Percentiles rank a stretch among this genome's conserved stretches.
Conservation (phyloP, 2,113 vertebrate species). For the Peromyscus californicus region DNA sequence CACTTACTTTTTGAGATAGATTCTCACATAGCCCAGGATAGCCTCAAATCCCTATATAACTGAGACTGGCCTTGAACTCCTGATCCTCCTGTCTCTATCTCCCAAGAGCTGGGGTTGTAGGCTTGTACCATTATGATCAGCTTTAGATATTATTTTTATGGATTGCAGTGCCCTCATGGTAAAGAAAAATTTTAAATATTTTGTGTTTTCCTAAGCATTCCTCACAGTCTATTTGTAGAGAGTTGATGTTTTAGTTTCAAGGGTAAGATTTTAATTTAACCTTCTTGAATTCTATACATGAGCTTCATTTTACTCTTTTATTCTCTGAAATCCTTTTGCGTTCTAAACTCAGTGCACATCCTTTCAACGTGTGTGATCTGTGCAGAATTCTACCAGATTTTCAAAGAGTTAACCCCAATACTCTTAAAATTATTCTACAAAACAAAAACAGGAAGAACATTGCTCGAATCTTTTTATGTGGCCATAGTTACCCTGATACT, state of each 20-base stretch:
- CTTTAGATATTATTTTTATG: background rate
- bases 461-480: background rate
- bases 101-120: background rate
- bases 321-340: background rate
- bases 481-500: background rate
- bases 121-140: background rate
- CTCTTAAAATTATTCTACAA: background rate
- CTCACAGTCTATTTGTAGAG: background rate
- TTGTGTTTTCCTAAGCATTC: slow-evolving; percentile 15
- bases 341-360: background rate
- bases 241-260: background rate
- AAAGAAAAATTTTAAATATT: background rate
- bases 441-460: background rate
- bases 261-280: background rate
- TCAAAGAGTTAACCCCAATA: background rate
- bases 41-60: background rate
- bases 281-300: background rate
- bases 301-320: background rate
- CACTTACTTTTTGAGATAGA: background rate
- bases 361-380: background rate
- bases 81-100: background rate
- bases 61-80: background rate
- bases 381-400: background rate
- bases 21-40: background rate
- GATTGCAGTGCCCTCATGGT: background rate